Evolutionary conservation across 1,140 invertebrate genomes (phyloP).

Genomic region (Nylanderia fulva): DNA sequence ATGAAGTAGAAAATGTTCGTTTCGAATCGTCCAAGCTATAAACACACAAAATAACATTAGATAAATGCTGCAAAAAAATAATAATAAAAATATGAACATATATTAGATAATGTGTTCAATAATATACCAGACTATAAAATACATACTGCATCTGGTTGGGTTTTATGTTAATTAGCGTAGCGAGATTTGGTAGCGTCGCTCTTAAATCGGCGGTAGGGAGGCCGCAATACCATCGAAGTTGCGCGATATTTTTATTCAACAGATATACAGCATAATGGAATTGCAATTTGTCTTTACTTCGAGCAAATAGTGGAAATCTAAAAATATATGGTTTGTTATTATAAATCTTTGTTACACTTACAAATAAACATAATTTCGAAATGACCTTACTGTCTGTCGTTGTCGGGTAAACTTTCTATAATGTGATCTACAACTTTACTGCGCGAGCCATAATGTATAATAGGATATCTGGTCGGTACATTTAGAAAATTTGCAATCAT

Average conservation of each 20-base stretch:
- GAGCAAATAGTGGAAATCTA: constrained; percentile 93
- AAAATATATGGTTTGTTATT: constrained; percentile 66
- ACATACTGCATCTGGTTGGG: constrained; percentile 80
- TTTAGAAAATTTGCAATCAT: constrained; percentile 94
- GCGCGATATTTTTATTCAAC: constrained; percentile 95
- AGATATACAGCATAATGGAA: constrained; percentile 95
- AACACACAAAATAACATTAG: constrained; percentile 43
- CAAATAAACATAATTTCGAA: constrained; percentile 26
- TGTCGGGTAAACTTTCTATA: constrained; percentile 89
- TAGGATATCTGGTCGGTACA: constrained; percentile 92
- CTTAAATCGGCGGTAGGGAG: constrained; percentile 90
- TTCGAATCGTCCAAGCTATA: constrained; percentile 83
- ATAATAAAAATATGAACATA: not conserved
- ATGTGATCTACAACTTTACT: constrained; percentile 93
- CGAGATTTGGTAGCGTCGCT: constrained; percentile 91
- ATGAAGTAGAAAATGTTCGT: constrained; percentile 85
- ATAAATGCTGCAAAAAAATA: not conserved
- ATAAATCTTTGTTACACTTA: not conserved
- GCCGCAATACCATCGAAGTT: constrained; percentile 91
- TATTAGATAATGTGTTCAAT: not conserved
- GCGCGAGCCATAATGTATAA: constrained; percentile 91
- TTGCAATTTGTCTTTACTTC: constrained; percentile 90
- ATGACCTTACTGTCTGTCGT: constrained; percentile 90
- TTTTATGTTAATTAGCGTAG: constrained; percentile 87
- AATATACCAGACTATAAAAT: not conserved